These are phyloP conservation scores for Poicephalus gulielmi DNA, from an alignment of 2,113 vertebrate species.

Conservation along the genomic window DNA sequence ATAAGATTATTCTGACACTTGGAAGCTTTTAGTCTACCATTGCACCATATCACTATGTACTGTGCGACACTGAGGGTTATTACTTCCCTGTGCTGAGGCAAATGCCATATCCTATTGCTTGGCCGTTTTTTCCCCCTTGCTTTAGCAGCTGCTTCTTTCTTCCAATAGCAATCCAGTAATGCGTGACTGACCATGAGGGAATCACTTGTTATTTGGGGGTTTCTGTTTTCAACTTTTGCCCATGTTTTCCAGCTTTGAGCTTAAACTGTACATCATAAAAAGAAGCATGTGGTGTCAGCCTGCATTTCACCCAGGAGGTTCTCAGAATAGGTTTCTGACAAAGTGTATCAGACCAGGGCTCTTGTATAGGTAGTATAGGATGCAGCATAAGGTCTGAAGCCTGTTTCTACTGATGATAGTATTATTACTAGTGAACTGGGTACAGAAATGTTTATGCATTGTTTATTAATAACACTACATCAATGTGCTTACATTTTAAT, in stretches of 20 bases:
- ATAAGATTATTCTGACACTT: background rate
- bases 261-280: background rate
- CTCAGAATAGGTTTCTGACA: background rate
- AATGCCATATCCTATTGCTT: background rate
- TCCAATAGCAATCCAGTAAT: background rate
- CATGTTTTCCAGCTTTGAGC: background rate
- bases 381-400: background rate
- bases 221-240: background rate
- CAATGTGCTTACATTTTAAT: background rate
- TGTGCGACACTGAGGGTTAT: background rate
- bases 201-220: background rate
- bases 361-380: background rate
- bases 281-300: background rate
- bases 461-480: background rate
- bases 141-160: background rate
- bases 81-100: background rate
- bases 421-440: background rate
- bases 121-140: background rate
- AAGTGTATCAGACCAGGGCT: background rate
- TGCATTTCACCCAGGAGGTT: background rate
- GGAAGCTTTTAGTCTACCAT: background rate
- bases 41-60: background rate
- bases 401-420: background rate
- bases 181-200: background rate
- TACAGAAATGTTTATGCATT: background rate